These are phyloP conservation scores for Popillia japonica DNA, from an alignment of 1,140 invertebrate species.

Conservation along the genomic window DNA sequence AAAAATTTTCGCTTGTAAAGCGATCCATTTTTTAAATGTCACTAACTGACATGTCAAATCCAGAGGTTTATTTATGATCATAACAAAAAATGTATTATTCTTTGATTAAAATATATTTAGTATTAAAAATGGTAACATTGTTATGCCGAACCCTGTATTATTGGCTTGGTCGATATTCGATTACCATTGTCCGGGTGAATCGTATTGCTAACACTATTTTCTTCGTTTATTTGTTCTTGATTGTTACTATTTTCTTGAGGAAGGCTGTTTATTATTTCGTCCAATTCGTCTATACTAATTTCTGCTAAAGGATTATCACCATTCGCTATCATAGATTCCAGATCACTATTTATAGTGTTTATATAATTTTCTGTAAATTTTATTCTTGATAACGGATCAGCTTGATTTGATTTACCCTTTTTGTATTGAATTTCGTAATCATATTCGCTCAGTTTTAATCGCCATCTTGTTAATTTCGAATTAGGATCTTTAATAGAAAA, in stretches of 20 bases:
- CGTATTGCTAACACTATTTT: neutral
- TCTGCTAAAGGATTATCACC: neutral
- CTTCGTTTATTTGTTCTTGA: neutral
- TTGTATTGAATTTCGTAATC: conserved; percentile 55
- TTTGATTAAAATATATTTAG: too few species aligned
- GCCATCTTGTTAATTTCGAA: conserved; percentile 53
- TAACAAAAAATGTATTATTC: too few species aligned
- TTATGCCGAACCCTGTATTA: too few species aligned
- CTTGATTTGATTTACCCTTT: conserved; percentile 35
- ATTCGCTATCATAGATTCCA: neutral
- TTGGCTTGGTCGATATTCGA: too few species aligned
- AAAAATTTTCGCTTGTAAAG: too few species aligned
- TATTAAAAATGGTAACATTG: too few species aligned
- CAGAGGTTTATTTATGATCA: too few species aligned
- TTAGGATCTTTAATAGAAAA: conserved; percentile 59
- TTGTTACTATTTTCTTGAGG: neutral
- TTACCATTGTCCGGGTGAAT: neutral
- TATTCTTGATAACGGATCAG: conserved; percentile 35
- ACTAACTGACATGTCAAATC: too few species aligned
- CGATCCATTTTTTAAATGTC: too few species aligned
- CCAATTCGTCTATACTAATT: neutral
- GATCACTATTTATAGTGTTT: neutral
- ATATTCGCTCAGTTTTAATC: conserved; percentile 55
- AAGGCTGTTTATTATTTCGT: neutral
- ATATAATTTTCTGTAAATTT: neutral